Percentiles rank a stretch among this genome's conserved stretches.
These are phyloP conservation scores for Formica selysi DNA, from an alignment of 1,140 invertebrate genomes.

Conservation along the genomic window DNA sequence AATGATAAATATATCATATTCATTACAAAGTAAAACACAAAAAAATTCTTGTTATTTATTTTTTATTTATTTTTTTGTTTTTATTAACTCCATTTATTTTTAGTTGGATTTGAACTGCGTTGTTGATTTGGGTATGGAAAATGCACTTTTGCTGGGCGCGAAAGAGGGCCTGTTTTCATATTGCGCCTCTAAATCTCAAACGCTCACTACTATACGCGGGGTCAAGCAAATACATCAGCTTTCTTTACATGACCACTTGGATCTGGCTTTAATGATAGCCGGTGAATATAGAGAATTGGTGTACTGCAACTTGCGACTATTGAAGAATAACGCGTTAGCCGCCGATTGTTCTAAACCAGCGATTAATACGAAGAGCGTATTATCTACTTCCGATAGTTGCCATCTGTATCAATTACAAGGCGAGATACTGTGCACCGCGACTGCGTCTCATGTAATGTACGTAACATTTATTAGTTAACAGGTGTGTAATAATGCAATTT, in stretches of 20 bases:
- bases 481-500: not conserved
- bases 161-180: constrained; percentile 85
- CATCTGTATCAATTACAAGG: constrained; percentile 88
- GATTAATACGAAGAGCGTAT: constrained; percentile 87
- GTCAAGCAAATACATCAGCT: constrained; percentile 90
- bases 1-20: not conserved
- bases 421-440: constrained; percentile 89
- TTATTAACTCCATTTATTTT: constrained; percentile 33
- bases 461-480: constrained; percentile 68
- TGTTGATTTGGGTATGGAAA: constrained; percentile 79
- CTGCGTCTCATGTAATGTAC: constrained; percentile 89
- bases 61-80: not conserved
- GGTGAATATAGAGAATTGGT: constrained; percentile 89
- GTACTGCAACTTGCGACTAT: constrained; percentile 88
- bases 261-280: constrained; percentile 89
- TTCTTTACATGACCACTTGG: constrained; percentile 87
- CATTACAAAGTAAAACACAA: not conserved
- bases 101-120: constrained; percentile 84
- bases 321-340: constrained; percentile 88
- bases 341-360: constrained; percentile 88
- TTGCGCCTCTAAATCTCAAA: constrained; percentile 75
- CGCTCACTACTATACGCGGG: constrained; percentile 87
- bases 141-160: constrained; percentile 81
- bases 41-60: constrained; percentile 2
- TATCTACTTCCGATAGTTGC: constrained; percentile 87